Percentiles rank a stretch among this genome's conserved stretches.
Conservation (phyloP, 2,888 invertebrate species). For the Tineola bisselliella region DNA sequence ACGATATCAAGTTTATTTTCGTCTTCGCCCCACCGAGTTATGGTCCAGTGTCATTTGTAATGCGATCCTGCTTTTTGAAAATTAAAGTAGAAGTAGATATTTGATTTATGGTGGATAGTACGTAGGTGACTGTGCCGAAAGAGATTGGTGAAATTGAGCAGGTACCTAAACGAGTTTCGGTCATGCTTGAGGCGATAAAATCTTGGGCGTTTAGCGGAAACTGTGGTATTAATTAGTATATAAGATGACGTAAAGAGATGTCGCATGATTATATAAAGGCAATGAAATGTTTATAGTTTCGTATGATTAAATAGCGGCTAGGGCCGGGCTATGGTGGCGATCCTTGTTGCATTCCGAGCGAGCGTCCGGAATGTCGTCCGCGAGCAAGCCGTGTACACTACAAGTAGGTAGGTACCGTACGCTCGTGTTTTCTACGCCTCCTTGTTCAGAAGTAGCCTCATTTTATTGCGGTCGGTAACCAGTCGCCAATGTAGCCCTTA, state of each 20-base stretch:
- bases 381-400: background rate
- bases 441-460: conserved; percentile 45
- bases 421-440: conserved; percentile 55
- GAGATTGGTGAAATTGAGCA: conserved; percentile 49
- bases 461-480: conserved; percentile 45
- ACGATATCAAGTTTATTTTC: conserved; percentile 67
- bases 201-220: conserved; percentile 3
- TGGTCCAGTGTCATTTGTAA: conserved; percentile 66
- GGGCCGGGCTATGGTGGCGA: conserved; percentile 1
- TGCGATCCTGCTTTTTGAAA: conserved; percentile 57
- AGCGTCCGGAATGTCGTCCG: conserved; percentile 56
- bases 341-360: conserved; percentile 40
- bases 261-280: background rate
- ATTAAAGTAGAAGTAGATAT: background rate
- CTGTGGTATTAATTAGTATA: background rate
- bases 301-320: background rate
- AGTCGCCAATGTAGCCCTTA: conserved; percentile 44
- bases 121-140: conserved; percentile 22
- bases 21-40: conserved; percentile 65
- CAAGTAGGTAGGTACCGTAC: conserved; percentile 47
- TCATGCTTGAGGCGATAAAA: conserved; percentile 1
- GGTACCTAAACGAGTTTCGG: conserved; percentile 41
- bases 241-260: conserved; percentile 1
- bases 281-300: background rate
- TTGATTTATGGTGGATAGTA: background rate